Percentiles rank a stretch among this genome's conserved stretches.
Evolutionary conservation across 35 echinoderm and acorn worm species (phyloP).

Genomic region (Apostichopus parvimensis): DNA sequence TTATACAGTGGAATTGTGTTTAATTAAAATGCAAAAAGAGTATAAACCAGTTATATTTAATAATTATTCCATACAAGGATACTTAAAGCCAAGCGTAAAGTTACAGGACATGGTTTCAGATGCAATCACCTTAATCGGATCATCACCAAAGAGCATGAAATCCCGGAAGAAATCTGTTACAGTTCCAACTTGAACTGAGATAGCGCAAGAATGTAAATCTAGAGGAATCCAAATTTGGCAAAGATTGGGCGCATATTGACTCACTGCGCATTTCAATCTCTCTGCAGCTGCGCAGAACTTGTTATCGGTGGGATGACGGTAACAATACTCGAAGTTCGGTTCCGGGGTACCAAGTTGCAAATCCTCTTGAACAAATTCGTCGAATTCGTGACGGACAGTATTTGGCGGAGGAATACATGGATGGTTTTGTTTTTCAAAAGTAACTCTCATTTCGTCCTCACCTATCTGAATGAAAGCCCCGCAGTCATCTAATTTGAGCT

Average conservation of each 20-base stretch:
- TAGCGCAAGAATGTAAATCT: neutral
- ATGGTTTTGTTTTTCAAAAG: neutral
- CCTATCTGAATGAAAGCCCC: neutral
- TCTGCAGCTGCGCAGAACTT: neutral
- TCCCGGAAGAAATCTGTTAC: too few species aligned
- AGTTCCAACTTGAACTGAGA: neutral
- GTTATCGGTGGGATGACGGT: neutral
- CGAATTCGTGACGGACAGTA: neutral
- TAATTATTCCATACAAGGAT: neutral
- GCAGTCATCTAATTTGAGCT: neutral
- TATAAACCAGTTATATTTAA: neutral
- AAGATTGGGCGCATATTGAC: neutral
- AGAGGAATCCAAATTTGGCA: neutral
- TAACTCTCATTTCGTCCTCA: constrained; percentile 2
- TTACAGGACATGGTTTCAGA: neutral
- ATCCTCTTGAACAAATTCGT: neutral
- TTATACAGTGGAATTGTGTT: too few species aligned
- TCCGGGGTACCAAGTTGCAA: neutral
- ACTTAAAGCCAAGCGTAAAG: neutral
- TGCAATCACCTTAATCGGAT: neutral
- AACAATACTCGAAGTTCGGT: constrained; percentile 13
- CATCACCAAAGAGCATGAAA: too few species aligned
- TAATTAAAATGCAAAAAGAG: too few species aligned
- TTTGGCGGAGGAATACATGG: neutral
- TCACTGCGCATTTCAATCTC: neutral